These are phyloP conservation scores for Smutsia temminckii DNA, from an alignment of 2,797 vertebrate genomes.

Conservation along the genomic window DNA sequence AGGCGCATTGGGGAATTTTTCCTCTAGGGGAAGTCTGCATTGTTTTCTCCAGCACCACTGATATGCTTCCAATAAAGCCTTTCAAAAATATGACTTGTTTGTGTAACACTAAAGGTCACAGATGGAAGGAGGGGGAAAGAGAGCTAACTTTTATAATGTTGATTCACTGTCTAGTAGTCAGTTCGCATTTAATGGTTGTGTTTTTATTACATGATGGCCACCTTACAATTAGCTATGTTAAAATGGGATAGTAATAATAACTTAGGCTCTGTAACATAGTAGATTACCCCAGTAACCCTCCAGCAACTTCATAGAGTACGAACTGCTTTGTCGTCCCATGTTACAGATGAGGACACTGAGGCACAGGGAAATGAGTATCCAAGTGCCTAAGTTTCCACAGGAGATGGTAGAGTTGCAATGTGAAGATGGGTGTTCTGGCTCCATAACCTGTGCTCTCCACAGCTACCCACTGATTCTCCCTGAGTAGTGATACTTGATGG, in stretches of 20 bases:
- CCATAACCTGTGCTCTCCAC: neutral
- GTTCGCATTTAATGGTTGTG: neutral
- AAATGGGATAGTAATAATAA: neutral
- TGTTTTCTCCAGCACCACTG: neutral
- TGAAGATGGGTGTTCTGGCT: neutral
- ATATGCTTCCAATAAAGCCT: neutral
- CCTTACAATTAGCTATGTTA: neutral
- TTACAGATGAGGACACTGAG: neutral
- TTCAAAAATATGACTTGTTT: neutral
- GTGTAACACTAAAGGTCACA: neutral
- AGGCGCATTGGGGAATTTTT: conserved; percentile 16
- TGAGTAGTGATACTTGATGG: neutral
- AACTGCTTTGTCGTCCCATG: neutral
- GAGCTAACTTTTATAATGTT: neutral
- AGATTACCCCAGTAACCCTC: neutral
- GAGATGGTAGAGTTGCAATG: neutral
- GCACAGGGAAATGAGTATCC: neutral
- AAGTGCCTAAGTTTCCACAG: neutral
- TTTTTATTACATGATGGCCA: neutral
- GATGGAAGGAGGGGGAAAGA: neutral
- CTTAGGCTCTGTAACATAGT: neutral
- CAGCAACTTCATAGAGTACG: neutral
- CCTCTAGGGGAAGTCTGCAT: neutral
- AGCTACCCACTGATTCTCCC: neutral
- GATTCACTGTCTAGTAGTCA: neutral